These are phyloP conservation scores for Sturnira hondurensis DNA, from an alignment of 2,113 vertebrate species.

Conservation along the genomic window DNA sequence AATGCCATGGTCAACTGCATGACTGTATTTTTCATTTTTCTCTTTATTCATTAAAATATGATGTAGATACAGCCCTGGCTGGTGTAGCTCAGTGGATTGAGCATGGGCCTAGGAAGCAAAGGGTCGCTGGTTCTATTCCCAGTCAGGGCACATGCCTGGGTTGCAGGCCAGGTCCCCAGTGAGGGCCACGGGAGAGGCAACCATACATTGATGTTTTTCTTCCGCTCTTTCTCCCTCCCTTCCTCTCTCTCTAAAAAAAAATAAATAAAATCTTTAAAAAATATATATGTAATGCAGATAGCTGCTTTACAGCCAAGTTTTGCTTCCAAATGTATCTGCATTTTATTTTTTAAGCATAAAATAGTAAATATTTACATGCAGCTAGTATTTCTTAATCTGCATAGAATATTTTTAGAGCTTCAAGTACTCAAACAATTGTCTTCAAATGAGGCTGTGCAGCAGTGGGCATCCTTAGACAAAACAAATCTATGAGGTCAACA, in stretches of 20 bases:
- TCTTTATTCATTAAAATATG: background rate
- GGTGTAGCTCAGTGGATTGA: no score
- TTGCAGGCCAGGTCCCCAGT: no score
- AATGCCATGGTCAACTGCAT: background rate
- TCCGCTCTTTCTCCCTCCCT: no score
- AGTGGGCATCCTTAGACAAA: background rate
- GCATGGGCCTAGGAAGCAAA: no score
- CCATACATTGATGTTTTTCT: no score
- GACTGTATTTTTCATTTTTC: background rate
- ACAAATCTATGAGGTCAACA: background rate
- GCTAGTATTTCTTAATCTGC: background rate
- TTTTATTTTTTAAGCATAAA: background rate
- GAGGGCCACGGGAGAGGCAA: no score
- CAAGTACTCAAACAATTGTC: background rate
- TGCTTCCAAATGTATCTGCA: background rate
- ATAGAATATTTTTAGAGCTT: background rate
- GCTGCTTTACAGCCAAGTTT: background rate
- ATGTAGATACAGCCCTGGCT: no score
- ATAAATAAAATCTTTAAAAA: no score
- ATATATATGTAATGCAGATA: no score
- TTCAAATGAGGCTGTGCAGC: background rate
- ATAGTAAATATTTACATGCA: background rate
- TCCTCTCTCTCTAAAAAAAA: no score
- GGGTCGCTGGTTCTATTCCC: no score
- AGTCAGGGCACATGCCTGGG: no score